A percentile compares a stretch with the other conserved stretches of the same genome.
Evolutionary conservation across 2,113 vertebrate species (phyloP).

Genomic region (Miniopterus natalensis): DNA sequence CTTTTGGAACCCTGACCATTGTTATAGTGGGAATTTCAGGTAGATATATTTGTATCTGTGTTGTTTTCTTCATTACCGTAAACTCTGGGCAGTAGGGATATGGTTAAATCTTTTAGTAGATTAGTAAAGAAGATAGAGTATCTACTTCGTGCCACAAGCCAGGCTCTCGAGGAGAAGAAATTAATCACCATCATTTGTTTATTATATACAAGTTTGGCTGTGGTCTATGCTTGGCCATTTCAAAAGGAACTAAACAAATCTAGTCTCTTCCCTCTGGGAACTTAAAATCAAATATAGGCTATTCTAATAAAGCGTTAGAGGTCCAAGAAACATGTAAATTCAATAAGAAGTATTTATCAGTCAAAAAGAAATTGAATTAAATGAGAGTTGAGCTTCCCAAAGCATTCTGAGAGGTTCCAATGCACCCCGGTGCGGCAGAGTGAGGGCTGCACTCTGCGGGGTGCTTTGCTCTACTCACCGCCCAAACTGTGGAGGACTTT

Average conservation of each 20-base stretch:
- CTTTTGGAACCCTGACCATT: background rate
- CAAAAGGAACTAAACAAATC: slow-evolving; percentile 52
- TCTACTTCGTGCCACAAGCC: slow-evolving; percentile 20
- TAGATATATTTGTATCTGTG: background rate
- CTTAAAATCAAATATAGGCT: slow-evolving; percentile 55
- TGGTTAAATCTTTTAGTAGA: slow-evolving; percentile 39
- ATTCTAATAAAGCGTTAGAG: slow-evolving; percentile 26
- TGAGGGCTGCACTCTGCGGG: background rate
- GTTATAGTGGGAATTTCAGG: background rate
- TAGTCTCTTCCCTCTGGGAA: background rate
- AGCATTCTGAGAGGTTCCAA: background rate
- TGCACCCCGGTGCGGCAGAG: background rate
- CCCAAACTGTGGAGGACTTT: background rate
- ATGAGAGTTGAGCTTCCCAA: slow-evolving; percentile 16
- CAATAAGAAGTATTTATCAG: slow-evolving; percentile 28
- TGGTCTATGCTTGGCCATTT: slow-evolving; percentile 12
- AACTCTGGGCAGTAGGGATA: background rate
- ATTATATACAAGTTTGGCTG: slow-evolving; percentile 39
- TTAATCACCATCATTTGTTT: slow-evolving; percentile 47
- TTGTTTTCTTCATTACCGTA: slow-evolving; percentile 18
- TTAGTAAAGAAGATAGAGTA: slow-evolving; percentile 37
- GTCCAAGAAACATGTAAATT: slow-evolving; percentile 21
- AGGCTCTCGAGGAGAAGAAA: slow-evolving; percentile 14
- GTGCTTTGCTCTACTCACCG: background rate
- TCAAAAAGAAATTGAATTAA: slow-evolving; percentile 55